A percentile compares a stretch with the other conserved stretches of the same genome.
Evolutionary conservation across 2,797 vertebrate genomes (phyloP).

Genomic region (Chanos chanos): DNA sequence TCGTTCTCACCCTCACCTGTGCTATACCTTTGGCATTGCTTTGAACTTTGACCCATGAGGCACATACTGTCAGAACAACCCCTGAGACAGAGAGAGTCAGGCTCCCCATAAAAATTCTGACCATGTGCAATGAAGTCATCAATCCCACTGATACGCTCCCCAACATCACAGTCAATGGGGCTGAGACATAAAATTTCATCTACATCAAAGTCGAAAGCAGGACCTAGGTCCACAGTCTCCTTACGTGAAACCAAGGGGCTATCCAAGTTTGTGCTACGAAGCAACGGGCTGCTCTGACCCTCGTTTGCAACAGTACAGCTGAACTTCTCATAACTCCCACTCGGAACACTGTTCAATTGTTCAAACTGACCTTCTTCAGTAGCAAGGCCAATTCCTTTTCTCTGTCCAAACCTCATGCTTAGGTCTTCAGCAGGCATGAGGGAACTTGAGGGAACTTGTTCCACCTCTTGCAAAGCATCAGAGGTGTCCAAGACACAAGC

Average conservation of each 20-base stretch:
- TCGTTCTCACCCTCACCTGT: background rate
- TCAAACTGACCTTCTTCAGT: background rate
- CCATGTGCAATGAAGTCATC: constrained; percentile 2
- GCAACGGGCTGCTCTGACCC: background rate
- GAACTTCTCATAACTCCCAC: background rate
- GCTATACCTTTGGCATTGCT: background rate
- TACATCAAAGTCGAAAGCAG: constrained; percentile 45
- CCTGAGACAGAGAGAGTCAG: too few species aligned
- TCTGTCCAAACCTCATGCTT: too few species aligned
- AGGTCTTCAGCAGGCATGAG: too few species aligned
- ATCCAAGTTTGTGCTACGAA: background rate
- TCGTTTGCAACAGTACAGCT: background rate
- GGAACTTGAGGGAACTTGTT: background rate
- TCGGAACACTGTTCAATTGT: background rate
- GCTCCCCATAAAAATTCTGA: background rate
- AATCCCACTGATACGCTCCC: background rate
- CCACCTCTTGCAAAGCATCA: background rate
- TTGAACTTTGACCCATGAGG: background rate
- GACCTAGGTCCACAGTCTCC: background rate
- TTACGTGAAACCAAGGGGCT: background rate
- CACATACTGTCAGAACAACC: background rate
- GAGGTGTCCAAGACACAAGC: constrained; percentile 33
- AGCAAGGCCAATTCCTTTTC: too few species aligned
- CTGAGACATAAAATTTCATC: constrained; percentile 54
- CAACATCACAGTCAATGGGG: background rate